Conservation (phyloP, 2,888 invertebrate genomes). For the Conchocele bisecta region DNA sequence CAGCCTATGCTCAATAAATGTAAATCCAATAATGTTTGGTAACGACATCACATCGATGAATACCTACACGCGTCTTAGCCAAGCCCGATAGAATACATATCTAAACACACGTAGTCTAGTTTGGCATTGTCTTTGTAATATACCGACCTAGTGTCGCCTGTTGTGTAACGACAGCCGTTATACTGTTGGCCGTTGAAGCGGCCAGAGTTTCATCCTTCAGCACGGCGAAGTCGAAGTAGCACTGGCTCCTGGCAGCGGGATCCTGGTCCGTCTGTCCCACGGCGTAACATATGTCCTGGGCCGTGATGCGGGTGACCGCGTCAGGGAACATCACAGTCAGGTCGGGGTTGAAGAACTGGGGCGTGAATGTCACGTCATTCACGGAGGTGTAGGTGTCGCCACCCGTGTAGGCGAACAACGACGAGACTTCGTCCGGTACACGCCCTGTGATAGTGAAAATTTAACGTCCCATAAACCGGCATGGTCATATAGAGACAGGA, state of each 20-base stretch:
- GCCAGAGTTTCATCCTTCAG: conserved; percentile 52
- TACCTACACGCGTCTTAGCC: too few species aligned
- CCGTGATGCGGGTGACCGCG: conserved; percentile 29
- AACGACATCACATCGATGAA: too few species aligned
- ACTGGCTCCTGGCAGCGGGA: conserved; percentile 53
- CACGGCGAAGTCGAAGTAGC: conserved; percentile 66
- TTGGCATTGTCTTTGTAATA: too few species aligned
- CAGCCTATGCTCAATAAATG: too few species aligned
- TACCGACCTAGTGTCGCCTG: too few species aligned
- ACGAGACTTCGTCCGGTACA: conserved; percentile 28
- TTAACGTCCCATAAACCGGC: neutral
- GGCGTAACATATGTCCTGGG: conserved; percentile 49
- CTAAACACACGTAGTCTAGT: too few species aligned
- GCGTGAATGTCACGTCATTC: conserved; percentile 49
- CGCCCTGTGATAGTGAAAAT: conserved; percentile 47
- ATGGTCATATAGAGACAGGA: too few species aligned
- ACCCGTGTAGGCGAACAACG: conserved; percentile 53
- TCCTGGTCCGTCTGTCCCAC: conserved; percentile 45
- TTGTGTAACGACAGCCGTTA: conserved; percentile 22
- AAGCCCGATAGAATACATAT: too few species aligned
- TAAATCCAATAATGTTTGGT: too few species aligned
- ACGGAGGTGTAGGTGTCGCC: conserved; percentile 36
- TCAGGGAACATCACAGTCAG: conserved; percentile 62
- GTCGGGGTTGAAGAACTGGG: conserved; percentile 64
- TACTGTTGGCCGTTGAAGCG: conserved; percentile 30